Evolutionary conservation across 2,113 vertebrate species (phyloP), one percentile per base, ranked within the genome.

Genomic region (Bathybates hornii): DNA sequence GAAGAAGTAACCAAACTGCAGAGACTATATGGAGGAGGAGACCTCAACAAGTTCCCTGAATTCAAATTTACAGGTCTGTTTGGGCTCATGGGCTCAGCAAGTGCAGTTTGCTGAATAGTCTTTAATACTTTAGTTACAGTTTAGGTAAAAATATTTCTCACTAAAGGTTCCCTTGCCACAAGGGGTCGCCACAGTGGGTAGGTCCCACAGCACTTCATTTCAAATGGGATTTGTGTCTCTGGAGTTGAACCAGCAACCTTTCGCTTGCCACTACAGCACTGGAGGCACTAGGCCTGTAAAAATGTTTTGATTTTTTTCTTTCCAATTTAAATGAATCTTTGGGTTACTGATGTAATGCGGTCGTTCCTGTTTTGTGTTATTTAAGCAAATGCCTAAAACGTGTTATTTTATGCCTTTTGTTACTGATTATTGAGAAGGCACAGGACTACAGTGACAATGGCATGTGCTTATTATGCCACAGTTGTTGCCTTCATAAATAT

Each of bases 1-100:
- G 97, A 97, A 2, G 98, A 98, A 71, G 92, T 98, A 3, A 90
- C 90, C 85, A 98, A 98, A 86, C 97, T 99, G 27, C 97, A 98
- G 79, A 96, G 98, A 48, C 94, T 98, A 0, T 99, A 96, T 7
- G 98, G 98, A 4, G 97, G 97, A 27, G 98, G 96, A 87, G 98
- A 99, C 89, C 90, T 99, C 84, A 94, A 87, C 52, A 97, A 97
- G 45, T 99, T 99, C 86, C 98, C 98, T 1, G 96, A 97, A n/a
- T 97, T 98, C 88, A 98, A 96, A 84, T 99, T 99, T 95, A 83
- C 97, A 92, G 98, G 98, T 98, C 5, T 90, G 96, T 93, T 78
- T 12, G 43, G 27, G 71, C 24, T 50, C 43, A 48, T 50, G 9
- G 5, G 24, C 4, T 29, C 17, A 48, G 21, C 27, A 27, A 32